These are phyloP conservation scores for Gracilinanus agilis DNA, from an alignment of 2,113 vertebrate species.

Conservation along the genomic window DNA sequence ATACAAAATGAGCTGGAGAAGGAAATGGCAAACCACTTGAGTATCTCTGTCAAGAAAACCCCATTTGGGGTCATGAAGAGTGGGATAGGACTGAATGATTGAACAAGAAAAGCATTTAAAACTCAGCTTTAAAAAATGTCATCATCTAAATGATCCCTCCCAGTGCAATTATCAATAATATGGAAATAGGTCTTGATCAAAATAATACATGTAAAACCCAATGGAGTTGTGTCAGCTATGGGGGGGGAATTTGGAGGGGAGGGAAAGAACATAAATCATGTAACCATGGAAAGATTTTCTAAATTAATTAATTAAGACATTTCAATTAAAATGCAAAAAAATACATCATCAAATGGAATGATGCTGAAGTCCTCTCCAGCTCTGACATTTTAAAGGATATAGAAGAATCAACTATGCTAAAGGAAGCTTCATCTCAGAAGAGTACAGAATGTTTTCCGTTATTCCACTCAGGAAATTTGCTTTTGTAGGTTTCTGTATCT, in stretches of 20 bases:
- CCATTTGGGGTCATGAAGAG: neutral
- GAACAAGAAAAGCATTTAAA: neutral
- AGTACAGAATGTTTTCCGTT: neutral
- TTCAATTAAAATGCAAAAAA: too few relatives aligned
- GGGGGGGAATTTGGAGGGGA: too few relatives aligned
- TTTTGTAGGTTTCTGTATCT: neutral
- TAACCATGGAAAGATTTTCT: too few relatives aligned
- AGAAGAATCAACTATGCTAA: neutral
- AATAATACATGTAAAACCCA: too few relatives aligned
- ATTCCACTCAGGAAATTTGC: neutral
- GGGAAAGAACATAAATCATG: too few relatives aligned
- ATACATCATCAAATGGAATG: neutral
- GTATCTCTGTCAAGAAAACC: neutral
- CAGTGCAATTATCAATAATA: too few relatives aligned
- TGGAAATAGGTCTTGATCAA: too few relatives aligned
- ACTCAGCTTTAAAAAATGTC: neutral
- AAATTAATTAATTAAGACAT: too few relatives aligned
- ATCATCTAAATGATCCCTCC: too few relatives aligned
- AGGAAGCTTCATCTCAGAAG: neutral
- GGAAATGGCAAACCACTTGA: too few relatives aligned
- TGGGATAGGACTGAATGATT: neutral
- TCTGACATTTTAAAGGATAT: neutral
- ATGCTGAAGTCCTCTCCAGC: neutral
- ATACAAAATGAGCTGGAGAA: neutral
- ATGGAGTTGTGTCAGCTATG: too few relatives aligned